A percentile compares a stretch with the other conserved stretches of the same genome.
Conservation (phyloP, 1,140 invertebrate genomes). For the Ceratosolen fusciceps region DNA sequence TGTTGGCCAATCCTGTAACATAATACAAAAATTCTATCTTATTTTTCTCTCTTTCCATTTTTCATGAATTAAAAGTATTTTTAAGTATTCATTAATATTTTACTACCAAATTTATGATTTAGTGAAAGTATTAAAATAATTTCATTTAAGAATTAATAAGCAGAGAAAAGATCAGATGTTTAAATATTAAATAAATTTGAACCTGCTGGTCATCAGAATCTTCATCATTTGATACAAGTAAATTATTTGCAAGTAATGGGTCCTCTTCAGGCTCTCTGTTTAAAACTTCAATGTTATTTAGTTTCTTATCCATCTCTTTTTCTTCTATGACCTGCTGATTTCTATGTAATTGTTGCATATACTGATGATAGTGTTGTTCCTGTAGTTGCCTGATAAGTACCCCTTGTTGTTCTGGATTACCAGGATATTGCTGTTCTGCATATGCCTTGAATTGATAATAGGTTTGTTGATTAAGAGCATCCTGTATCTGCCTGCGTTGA, state of each 20-base stretch:
- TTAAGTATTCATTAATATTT: too few species aligned
- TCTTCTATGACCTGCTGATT: constrained; percentile 77
- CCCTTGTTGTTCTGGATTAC: constrained; percentile 93
- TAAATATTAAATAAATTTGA: too few species aligned
- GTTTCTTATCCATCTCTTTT: constrained; percentile 64
- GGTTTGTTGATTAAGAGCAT: constrained; percentile 96
- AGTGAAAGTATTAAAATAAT: too few species aligned
- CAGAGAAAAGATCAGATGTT: too few species aligned
- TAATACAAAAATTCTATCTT: not conserved
- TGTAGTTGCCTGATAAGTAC: constrained; percentile 93
- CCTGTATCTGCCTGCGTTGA: constrained; percentile 88
- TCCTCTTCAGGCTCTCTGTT: constrained; percentile 51
- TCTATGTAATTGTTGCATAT: constrained; percentile 89
- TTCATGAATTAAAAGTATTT: not conserved
- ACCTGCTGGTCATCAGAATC: constrained; percentile 68
- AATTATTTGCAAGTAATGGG: constrained; percentile 50
- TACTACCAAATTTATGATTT: too few species aligned
- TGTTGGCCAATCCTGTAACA: constrained; percentile 61
- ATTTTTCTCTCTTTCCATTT: not conserved
- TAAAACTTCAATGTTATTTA: constrained; percentile 39
- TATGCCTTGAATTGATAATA: constrained; percentile 94
- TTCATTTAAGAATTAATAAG: too few species aligned
- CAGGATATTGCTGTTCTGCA: constrained; percentile 96
- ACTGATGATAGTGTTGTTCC: constrained; percentile 98
- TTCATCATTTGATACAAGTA: constrained; percentile 57